phyloP scores from a whole-genome alignment of 2,888 invertebrate species.

The Clanis bilineata region DNA sequence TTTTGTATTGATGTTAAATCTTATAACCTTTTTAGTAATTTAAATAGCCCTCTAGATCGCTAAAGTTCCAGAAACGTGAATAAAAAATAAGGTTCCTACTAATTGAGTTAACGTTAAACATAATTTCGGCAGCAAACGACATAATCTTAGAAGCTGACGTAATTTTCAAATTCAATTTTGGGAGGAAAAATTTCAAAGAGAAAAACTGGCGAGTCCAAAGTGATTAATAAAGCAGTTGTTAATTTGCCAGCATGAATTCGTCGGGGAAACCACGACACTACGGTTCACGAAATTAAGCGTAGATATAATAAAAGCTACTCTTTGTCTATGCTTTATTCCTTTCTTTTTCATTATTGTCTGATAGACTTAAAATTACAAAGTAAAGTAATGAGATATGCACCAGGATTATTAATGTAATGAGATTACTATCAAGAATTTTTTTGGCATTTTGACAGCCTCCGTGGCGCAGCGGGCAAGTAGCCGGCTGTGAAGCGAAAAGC shows the following conservation, averaged over 20 bases:
- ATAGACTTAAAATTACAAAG: too few species aligned
- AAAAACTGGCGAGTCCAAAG: constrained; percentile 38
- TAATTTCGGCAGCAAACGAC: constrained; percentile 7
- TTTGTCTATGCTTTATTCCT: too few species aligned
- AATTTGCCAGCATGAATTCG: constrained; percentile 62
- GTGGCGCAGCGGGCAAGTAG: too few species aligned
- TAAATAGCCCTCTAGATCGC: background rate
- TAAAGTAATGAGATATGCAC: too few species aligned
- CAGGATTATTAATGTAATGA: too few species aligned
- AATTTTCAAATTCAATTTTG: constrained; percentile 34
- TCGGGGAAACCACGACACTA: constrained; percentile 41
- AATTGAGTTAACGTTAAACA: background rate
- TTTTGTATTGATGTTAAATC: too few species aligned
- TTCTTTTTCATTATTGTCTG: too few species aligned
- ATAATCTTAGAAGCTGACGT: constrained; percentile 14
- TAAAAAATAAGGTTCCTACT: background rate
- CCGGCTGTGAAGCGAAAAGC: too few species aligned
- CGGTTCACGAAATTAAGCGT: background rate
- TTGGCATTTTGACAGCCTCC: too few species aligned
- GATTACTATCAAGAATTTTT: too few species aligned
- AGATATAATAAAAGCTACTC: background rate
- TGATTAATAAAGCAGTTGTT: constrained; percentile 70
- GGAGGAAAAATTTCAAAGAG: constrained; percentile 22
- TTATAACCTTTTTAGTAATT: background rate
- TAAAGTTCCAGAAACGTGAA: background rate